Evolutionary conservation across 2,797 vertebrate genomes (phyloP).

Genomic region (Thalassophryne amazonica): DNA sequence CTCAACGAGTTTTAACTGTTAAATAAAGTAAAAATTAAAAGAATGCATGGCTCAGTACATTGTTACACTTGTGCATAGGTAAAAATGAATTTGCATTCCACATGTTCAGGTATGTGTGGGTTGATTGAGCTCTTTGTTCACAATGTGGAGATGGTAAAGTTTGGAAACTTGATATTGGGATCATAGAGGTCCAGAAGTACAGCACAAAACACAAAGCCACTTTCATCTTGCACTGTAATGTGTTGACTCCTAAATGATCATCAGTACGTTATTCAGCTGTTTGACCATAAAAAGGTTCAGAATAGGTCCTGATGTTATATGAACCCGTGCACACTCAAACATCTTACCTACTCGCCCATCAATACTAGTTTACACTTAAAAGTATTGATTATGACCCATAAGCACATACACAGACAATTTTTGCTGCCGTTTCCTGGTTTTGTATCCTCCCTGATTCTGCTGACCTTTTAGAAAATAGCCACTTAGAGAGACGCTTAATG

Average conservation of each 20-base stretch:
- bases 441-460: conserved; percentile 59
- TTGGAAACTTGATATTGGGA: conserved; percentile 6
- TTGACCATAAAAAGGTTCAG: background rate
- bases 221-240: conserved; percentile 15
- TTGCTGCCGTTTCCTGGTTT: conserved; percentile 41
- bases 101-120: too few species aligned
- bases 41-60: too few species aligned
- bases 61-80: too few species aligned
- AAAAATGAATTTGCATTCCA: too few species aligned
- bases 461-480: conserved; percentile 63
- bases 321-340: background rate
- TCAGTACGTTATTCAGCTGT: conserved; percentile 5
- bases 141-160: background rate
- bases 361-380: conserved; percentile 35
- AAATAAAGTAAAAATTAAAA: too few species aligned
- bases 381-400: conserved; percentile 66
- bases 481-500: conserved; percentile 68
- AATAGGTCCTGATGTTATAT: background rate
- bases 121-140: background rate
- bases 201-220: background rate
- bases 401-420: conserved; percentile 32
- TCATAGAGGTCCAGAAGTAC: background rate
- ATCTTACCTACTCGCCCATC: conserved; percentile 1
- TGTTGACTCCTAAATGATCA: conserved; percentile 13
- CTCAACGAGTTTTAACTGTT: too few species aligned